Evolutionary conservation across 2,888 invertebrate genomes (phyloP), one percentile per base, ranked within the genome.

Genomic region (Leptinotarsa rubiginosa): DNA sequence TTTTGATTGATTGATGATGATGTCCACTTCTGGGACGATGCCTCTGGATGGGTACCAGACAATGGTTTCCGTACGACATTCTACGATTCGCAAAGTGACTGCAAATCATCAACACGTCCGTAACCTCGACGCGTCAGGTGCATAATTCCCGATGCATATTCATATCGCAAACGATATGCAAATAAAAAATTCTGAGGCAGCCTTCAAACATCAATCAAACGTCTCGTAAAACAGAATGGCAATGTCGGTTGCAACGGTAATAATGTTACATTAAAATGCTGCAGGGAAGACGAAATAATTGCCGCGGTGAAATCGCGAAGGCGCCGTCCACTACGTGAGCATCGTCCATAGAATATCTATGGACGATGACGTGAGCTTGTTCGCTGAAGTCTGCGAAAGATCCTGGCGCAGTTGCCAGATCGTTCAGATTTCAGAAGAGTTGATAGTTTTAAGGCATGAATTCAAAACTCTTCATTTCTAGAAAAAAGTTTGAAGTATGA

Each of bases 271-370:
- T 82, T 81, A 82, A 80, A 81, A 82, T 82, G 82, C 82, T 75
- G 69, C 64, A 74, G 80, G 80, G 75, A 74, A 76, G 79, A 76
- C 78, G 71, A 76, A 78, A 81, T 82, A 79, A 82, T 81, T 82
- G 81, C 81, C 74, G 73, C 54, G 71, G 79, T 78, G 77, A 79
- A 80, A 80, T 80, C 80, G 81, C 78, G 75, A 76, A 82, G 81
- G 82, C 82, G 82, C 82, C 80, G 79, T 73, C 77, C 79, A 74
- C 78, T 82, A 82, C 82, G 82, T 81, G 81, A 80, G 77, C 75
- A n/a, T n/a, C n/a, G n/a, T n/a, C n/a, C n/a, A n/a, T n/a, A n/a
- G n/a, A n/a, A n/a, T n/a, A n/a, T n/a, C n/a, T n/a, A n/a, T n/a
- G n/a, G n/a, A n/a, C n/a, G n/a, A n/a, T n/a, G n/a, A 82, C 82